A percentile compares a stretch with the other conserved stretches of the same genome.
Conservation (phyloP, 2,888 invertebrate species). For the Agonopterix heracliana region DNA sequence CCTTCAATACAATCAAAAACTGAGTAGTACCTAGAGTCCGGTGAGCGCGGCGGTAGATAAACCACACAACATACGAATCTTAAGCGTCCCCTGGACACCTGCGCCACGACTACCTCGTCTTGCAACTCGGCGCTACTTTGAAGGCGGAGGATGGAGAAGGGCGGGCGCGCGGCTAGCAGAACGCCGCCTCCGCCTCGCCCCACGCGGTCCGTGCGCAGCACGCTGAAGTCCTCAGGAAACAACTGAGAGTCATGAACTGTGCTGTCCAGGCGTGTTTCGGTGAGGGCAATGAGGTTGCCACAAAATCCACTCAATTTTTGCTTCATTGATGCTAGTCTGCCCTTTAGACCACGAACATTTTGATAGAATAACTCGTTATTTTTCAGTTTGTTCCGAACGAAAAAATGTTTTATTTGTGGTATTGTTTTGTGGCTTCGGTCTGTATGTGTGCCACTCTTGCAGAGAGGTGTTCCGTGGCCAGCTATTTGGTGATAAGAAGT, state of each 20-base stretch:
- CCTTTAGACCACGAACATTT: constrained; percentile 6
- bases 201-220: not conserved
- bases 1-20: not conserved
- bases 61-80: constrained; percentile 1
- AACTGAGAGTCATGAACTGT: not conserved
- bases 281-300: not conserved
- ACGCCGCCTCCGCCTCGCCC: constrained; percentile 2
- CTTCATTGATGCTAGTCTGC: not conserved
- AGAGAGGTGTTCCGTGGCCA: no score
- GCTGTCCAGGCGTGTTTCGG: constrained; percentile 3
- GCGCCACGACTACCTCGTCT: not conserved
- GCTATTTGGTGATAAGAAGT: no score
- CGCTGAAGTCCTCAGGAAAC: not conserved
- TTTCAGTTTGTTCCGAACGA: not conserved
- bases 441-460: no score
- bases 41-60: not conserved
- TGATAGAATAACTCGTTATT: constrained; percentile 2
- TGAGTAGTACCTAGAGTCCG: not conserved
- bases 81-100: not conserved
- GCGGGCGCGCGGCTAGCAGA: not conserved
- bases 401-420: not conserved
- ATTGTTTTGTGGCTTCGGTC: no score
- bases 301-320: not conserved
- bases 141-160: not conserved
- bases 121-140: not conserved